Base-by-base conservation (phyloP, 2,797 vertebrate species). In the Synanceia verrucosa region DNA sequence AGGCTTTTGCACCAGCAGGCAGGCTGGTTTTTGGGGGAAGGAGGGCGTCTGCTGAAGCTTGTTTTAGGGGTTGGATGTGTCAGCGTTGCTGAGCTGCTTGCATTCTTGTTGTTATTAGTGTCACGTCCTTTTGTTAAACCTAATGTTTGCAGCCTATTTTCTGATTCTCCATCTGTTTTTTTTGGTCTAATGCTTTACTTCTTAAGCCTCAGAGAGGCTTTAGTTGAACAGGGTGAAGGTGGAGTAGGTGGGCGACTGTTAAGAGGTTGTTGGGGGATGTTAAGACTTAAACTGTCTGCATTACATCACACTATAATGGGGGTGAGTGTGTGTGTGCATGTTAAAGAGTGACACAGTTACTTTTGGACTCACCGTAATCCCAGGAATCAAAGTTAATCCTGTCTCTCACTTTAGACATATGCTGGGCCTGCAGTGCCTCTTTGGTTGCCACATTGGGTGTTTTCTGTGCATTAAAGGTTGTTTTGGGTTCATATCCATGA, bases 271-370 rank as follows among this genome's bases (percentile, higher is more conserved):
- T n/a, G 28, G 18, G 16, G 4, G 16, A 4, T 44, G 46, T 19
- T 50, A 26, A 24, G 46, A 37, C 52, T 16, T 62, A 7, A 12
- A 47, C 46, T n/a, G n/a, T n/a, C n/a, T n/a, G n/a, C n/a, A n/a
- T n/a, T n/a, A n/a, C n/a, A n/a, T n/a, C n/a, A n/a, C n/a, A n/a
- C n/a, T n/a, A n/a, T n/a, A n/a, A n/a, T n/a, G n/a, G n/a, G n/a
- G n/a, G n/a, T n/a, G n/a, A n/a, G n/a, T n/a, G n/a, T n/a, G n/a
- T n/a, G n/a, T n/a, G n/a, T n/a, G n/a, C n/a, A n/a, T n/a, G n/a
- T 80, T 83, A 41, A 80, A 83, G 82, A 76, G 61, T 65, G 75
- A 83, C 85, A 78, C 55, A 19, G 80, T 89, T 87, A 67, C 80
- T 74, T 78, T 84, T 66, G 74, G 70, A 43, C 53, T 77, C 16